A percentile compares a stretch with the other conserved stretches of the same genome.
These are phyloP conservation scores for Leptinotarsa lineolata DNA, from an alignment of 1,140 invertebrate genomes.

Conservation along the genomic window DNA sequence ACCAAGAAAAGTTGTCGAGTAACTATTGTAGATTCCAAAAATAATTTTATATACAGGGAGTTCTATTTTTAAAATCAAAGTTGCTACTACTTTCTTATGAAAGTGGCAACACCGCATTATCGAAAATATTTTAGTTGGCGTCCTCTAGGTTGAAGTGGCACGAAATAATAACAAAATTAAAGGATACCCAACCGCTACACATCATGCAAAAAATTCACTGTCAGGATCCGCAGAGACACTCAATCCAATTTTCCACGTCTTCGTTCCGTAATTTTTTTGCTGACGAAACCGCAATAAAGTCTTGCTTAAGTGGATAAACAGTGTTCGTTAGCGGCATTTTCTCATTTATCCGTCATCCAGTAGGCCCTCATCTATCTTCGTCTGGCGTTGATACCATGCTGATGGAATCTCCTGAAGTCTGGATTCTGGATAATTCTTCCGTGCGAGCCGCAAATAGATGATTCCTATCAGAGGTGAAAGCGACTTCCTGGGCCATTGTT, in stretches of 20 bases:
- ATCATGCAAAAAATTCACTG: not conserved
- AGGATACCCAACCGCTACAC: not conserved
- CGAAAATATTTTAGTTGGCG: too few species aligned
- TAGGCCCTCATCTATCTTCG: constrained; percentile 20
- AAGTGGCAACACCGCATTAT: too few species aligned
- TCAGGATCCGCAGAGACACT: not conserved
- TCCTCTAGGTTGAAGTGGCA: too few species aligned
- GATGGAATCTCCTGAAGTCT: not conserved
- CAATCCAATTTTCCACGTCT: constrained; percentile 1
- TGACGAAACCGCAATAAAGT: constrained; percentile 13
- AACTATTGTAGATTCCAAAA: too few species aligned
- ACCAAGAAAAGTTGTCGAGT: too few species aligned
- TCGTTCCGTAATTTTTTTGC: not conserved
- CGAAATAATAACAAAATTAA: not conserved
- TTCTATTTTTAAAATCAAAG: too few species aligned
- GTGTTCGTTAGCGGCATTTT: constrained; percentile 17
- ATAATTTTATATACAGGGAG: too few species aligned
- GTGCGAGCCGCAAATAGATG: constrained; percentile 11
- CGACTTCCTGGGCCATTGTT: constrained; percentile 24
- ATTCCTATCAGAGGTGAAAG: constrained; percentile 21
- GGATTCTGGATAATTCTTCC: constrained; percentile 5
- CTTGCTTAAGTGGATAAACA: constrained; percentile 18
- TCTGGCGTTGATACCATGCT: constrained; percentile 13
- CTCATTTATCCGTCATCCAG: constrained; percentile 25
- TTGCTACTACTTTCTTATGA: too few species aligned